phyloP scores from a whole-genome alignment of 2,113 vertebrate genomes.

The Ardeotis arabs region DNA sequence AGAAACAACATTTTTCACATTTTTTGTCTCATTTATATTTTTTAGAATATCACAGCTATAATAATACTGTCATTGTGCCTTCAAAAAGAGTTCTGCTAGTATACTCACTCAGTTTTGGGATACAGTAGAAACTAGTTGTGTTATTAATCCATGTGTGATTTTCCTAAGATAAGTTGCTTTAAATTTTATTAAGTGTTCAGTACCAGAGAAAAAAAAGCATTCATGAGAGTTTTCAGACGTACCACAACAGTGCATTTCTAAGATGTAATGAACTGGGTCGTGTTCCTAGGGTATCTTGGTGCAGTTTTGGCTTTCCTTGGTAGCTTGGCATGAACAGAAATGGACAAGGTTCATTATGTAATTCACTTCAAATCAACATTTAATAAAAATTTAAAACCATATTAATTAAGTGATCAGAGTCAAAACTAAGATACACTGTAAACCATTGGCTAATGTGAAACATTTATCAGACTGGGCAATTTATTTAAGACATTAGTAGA shows the following conservation, averaged over 20 bases:
- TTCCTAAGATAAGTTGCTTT: not conserved
- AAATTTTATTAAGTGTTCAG: not conserved
- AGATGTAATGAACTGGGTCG: not conserved
- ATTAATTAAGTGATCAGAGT: not conserved
- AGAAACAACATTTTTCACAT: not conserved
- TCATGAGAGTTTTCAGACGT: rapidly evolving
- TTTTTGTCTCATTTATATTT: not conserved
- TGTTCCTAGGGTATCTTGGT: not conserved
- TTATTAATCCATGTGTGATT: not conserved
- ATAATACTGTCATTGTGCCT: not conserved
- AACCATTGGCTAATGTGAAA: not conserved
- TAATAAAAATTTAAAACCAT: not conserved
- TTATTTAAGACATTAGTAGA: not conserved
- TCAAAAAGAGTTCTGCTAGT: not conserved
- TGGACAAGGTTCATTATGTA: not conserved
- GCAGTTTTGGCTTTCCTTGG: not conserved
- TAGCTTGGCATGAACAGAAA: not conserved
- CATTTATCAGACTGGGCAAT: not conserved
- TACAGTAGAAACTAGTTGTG: not conserved
- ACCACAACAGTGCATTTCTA: not conserved
- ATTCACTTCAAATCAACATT: not conserved
- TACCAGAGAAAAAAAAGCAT: not conserved
- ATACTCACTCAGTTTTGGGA: not conserved
- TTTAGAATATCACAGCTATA: not conserved
- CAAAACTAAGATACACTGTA: not conserved